Conservation (phyloP, 2,113 vertebrate genomes). For the Formicarius rufipectus region DNA sequence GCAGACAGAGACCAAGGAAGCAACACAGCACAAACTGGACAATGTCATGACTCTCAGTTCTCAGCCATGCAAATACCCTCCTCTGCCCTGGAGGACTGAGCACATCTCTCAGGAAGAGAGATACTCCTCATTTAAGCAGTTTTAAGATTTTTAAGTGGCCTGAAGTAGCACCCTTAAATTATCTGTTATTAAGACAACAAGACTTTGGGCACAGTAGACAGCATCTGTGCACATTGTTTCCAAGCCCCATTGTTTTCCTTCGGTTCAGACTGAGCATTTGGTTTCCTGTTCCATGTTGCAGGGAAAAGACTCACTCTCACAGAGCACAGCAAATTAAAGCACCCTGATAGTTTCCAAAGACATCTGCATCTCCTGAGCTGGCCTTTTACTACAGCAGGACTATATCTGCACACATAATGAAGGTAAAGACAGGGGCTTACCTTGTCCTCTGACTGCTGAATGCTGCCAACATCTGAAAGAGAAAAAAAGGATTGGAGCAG, state of each 20-base stretch:
- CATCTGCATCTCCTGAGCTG: not conserved
- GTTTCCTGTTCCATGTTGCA: not conserved
- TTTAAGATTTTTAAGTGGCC: not conserved
- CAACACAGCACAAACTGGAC: not conserved
- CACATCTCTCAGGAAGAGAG: not conserved
- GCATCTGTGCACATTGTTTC: not conserved
- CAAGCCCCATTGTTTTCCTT: not conserved
- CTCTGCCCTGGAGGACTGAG: not conserved
- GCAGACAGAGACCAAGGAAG: not conserved
- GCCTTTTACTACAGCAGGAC: not conserved
- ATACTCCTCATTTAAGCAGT: not conserved
- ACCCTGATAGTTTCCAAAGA: not conserved
- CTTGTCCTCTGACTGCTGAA: conserved; percentile 50
- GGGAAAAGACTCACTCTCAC: not conserved
- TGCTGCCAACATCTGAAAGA: conserved; percentile 18
- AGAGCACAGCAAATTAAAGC: not conserved
- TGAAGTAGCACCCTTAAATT: not conserved
- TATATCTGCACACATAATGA: not conserved
- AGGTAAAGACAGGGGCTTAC: conserved; percentile 2
- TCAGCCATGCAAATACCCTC: rapidly evolving
- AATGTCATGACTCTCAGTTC: not conserved
- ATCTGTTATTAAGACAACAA: not conserved
- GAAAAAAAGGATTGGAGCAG: not conserved
- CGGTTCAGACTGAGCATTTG: not conserved
- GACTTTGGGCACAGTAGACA: not conserved